Base-by-base conservation (phyloP, 2,797 vertebrate species). In the Hylomyscus alleni region DNA sequence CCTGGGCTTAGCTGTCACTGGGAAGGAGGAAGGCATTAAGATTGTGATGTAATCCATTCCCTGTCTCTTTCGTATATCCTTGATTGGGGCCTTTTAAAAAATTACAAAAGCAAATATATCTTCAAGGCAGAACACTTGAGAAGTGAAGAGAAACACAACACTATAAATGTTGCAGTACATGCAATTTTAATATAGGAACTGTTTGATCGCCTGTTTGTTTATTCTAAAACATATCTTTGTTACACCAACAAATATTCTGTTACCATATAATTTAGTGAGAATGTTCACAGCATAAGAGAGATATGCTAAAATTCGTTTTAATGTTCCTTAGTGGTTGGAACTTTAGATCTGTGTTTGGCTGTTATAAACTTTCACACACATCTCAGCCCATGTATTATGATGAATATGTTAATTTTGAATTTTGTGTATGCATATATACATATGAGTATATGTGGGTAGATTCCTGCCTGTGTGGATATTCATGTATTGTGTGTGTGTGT, bases 341-440 rank as follows among this genome's bases (percentile, higher is more conserved):
- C 44, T 94, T 69, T 93, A 82, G 40, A 80, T 89, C 22, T 8
- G 50, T 76, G 85, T 96, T 50, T 75, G 69, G 81, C 29, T 73
- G 10, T 80, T 86, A 44, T 6, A 56, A 81, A 76, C 60, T 89
- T 89, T 89, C 31, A 77, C 56, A 50, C 75, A 75, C 37, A 54
- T 54, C 40, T 90, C 7, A 5, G 69, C 75, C 40, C 14, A 24
- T 26, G 44, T 47, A 52, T 7, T 83, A 34, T 83, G 77, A 83
- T 83, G 60, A 89, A 44, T 58, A 50, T 40, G 15, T 12, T 75
- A 65, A 88, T 90, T 95, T 94, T 14, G 20, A 82, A 82, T 26
- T 37, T 52, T 80, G 77, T 22, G 1, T 52, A 20, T 78, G 15
- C 22, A 34, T 80, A 26, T 50, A 54, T 80, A 31, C 17, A 20